Base-by-base conservation (phyloP, 1,140 invertebrate species). In the Lethrus apterus region DNA sequence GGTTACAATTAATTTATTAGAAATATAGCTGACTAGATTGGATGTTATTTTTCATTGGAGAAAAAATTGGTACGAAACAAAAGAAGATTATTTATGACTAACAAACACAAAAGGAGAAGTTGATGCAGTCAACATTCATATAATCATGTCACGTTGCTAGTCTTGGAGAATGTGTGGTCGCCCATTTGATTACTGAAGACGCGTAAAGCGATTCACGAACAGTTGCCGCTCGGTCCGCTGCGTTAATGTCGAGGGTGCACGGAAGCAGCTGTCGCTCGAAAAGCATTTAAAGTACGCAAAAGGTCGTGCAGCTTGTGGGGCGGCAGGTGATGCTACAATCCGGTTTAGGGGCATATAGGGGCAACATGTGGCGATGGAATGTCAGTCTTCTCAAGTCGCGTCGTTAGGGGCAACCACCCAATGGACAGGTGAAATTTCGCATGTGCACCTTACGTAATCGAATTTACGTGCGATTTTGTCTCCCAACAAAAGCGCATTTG, bases 271-370 rank as follows among this genome's bases (percentile, higher is more conserved):
- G 46, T 47, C 46, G 46, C 24, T 26, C 23, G 31, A 24, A 47
- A 41, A 47, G 36, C 46, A 47, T 41, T 47, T 20, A 36, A 33
- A 47, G 46, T 47, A 47, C 46, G 46, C 36, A 47, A 47, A 47
- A 47, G 46, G 46, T 47, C 46, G 29, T 20, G 46, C 35, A 47
- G 46, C 46, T 41, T 47, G 46, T 32, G 24, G 33, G 36, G 35
- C 46, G 46, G 46, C 46, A 47, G 46, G 46, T 47, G 46, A 47
- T 41, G 46, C 41, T 26, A 31, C 21, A 31, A 47, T 47, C 46
- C 46, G 46, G 46, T 47, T 47, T 47, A 21, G 46, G 31, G 15
- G n/a, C 19, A 38, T 8, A 31, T 26, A 41, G 35, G 36, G 36
- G 24, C 20, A 41, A 19, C 24, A 29, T 42, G 21, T 42, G 21